Base-by-base conservation (phyloP, 2,888 invertebrate species). In the Philereme transversata region DNA sequence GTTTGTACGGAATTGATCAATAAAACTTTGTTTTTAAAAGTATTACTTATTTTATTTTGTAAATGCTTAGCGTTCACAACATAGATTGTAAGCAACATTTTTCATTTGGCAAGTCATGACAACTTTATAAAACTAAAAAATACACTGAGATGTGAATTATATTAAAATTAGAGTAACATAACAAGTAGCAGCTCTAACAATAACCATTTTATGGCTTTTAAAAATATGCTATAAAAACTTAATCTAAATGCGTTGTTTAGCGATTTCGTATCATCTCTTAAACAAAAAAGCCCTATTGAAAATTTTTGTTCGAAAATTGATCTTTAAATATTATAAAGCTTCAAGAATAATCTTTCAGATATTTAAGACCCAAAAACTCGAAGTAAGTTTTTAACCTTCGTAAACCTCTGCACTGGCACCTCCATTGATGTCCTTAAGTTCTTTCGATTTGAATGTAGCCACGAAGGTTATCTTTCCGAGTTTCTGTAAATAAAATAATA, bases 361-460 rank as follows among this genome's bases (percentile, higher is more conserved):
- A 22, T 22, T 22, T 22, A 22, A 22, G 1, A 22, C 22, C 22
- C 22, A 22, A 22, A 22, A 22, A 22, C 22, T 22, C 22, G 1
- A 22, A 22, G 1, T 22, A 22, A 22, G 1, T 22, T 38, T 43
- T 80, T 77, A 87, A 72, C 81, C 91, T 64, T 90, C 90, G 49
- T 83, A 86, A 2, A 95, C 95, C 56, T 94, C 94, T 1, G 94
- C 90, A 49, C 90, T 92, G 22, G 94, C 94, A 0, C 95, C 94
- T 43, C 96, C 96, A 5, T 92, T 94, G 63, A 97, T 93, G 74
- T 96, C 96, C 57, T 94, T 92, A 7, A 97, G 87, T 77, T 96
- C 94, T 36, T 85, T 93, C 0, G 96, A 96, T 51, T 94, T 93
- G 84, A 96, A 96, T 8, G 95, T 95, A 0, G 94, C 96, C 8